Evolutionary conservation across 2,797 vertebrate species (phyloP).

Genomic region (Denticeps clupeoides): DNA sequence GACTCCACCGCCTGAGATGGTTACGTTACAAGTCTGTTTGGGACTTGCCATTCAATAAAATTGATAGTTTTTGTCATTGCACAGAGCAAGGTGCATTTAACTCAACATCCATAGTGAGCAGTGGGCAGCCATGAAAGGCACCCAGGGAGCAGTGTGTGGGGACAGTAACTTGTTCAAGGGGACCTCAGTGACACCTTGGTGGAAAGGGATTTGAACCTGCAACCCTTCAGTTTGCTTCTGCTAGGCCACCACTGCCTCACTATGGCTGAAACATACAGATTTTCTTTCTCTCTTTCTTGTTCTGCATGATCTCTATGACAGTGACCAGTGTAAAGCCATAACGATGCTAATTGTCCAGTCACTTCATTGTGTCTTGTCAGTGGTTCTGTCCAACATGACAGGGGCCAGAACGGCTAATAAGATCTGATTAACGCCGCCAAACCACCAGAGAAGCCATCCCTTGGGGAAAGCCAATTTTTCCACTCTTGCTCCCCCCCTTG

Average conservation of each 20-base stretch:
- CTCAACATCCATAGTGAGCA: no score
- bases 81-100: no score
- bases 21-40: no score
- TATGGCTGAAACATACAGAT: no score
- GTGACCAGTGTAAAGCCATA: slow-evolving; percentile 41
- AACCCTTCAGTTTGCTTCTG: not conserved
- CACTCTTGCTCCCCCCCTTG: not conserved
- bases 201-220: no score
- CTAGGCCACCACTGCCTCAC: not conserved
- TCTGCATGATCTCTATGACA: slow-evolving; percentile 22
- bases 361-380: slow-evolving; percentile 42
- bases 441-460: slow-evolving; percentile 36
- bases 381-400: slow-evolving; percentile 39
- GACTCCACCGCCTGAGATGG: no score
- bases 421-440: slow-evolving; percentile 44
- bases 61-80: no score
- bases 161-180: no score
- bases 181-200: no score
- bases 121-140: no score
- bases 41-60: no score
- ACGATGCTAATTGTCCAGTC: slow-evolving; percentile 54
- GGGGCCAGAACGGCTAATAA: slow-evolving; percentile 48
- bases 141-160: no score
- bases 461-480: slow-evolving; percentile 14
- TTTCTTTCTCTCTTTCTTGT: slow-evolving; percentile 18